Base-by-base conservation (phyloP, 2,113 vertebrate genomes). In the Aphyosemion australe region DNA sequence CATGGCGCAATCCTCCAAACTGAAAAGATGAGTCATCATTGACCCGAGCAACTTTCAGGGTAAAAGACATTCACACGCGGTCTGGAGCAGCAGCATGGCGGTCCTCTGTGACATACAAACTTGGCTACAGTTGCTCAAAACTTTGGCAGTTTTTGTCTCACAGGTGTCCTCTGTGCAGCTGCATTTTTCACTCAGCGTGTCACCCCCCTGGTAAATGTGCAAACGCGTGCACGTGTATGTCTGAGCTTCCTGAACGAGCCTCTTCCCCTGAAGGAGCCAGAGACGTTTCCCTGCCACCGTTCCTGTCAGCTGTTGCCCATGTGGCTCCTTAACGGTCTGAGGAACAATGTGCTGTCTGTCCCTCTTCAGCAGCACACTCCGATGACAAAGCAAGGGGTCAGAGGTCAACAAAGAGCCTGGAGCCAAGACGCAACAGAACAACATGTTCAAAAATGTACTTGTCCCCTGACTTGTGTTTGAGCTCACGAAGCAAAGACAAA, bases 281-380 rank as follows among this genome's bases (percentile, higher is more conserved):
- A 53, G 59, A 85, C 69, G 72, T 86, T 71, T 59, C 73, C 61
- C 72, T n/a, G 67, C 72, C 58, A 67, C 49, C 69, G 72, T 20
- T 1, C 72, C 68, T 79, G 21, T 78, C 76, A 71, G 67, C 77
- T 79, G 69, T 69, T 80, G 74, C 60, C 80, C 74, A 19, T 55
- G 51, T 54, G 50, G 65, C 80, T 69, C 67, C 79, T 82, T 87
- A 77, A 89, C 74, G 72, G 84, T 85, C 84, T 63, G 58, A 34
- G 51, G 74, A 87, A 83, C 88, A 86, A 79, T 84, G 70, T 72
- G 19, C 66, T 71, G 57, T 79, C 55, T 80, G 86, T 83, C 80
- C 72, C 56, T 79, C 59, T 74, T 74, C 47, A n/a, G 65, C 61
- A 72, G 51, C 74, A 61, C 47, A 70, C 53, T 68, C 75, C 12